phyloP scores from a whole-genome alignment of 2,888 invertebrate genomes.

The Dasysyrphus albostriatus region DNA sequence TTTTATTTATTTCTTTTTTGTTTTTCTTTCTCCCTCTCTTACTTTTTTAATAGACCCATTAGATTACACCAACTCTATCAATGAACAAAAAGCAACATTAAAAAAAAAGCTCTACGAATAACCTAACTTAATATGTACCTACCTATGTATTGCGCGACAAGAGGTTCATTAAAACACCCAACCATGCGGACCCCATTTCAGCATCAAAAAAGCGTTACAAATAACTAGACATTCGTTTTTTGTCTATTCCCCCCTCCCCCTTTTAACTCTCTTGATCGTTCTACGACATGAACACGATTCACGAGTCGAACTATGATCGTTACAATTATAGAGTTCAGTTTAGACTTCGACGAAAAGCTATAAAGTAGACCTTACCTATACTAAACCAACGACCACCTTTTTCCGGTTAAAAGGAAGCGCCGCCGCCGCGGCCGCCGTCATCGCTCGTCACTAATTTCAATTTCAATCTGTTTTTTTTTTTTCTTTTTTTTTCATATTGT shows the following conservation, averaged over 20 bases:
- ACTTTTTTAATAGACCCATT: constrained; percentile 41
- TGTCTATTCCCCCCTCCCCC: background rate
- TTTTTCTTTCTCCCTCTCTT: background rate
- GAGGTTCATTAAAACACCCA: constrained; percentile 75
- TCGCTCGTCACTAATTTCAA: constrained; percentile 64
- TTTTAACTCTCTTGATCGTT: background rate
- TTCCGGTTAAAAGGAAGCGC: constrained; percentile 59
- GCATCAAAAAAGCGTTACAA: constrained; percentile 53
- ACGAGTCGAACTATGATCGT: constrained; percentile 62
- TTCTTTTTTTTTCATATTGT: background rate
- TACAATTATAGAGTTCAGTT: constrained; percentile 47
- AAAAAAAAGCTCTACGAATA: constrained; percentile 35
- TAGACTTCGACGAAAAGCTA: background rate
- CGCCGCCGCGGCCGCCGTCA: constrained; percentile 15
- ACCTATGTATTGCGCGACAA: constrained; percentile 70
- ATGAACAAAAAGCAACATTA: constrained; percentile 1
- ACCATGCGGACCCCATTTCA: constrained; percentile 72
- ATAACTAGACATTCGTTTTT: constrained; percentile 11
- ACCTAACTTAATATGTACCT: constrained; percentile 27
- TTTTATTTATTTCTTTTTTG: constrained; percentile 13
- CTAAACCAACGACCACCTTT: background rate
- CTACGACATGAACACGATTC: constrained; percentile 46
- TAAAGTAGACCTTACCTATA: background rate
- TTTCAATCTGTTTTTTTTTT: constrained; percentile 55
- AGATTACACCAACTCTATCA: constrained; percentile 42